Evolutionary conservation across 1,140 invertebrate genomes (phyloP), one percentile per base, ranked within the genome.

Genomic region (Contarinia nasturtii): DNA sequence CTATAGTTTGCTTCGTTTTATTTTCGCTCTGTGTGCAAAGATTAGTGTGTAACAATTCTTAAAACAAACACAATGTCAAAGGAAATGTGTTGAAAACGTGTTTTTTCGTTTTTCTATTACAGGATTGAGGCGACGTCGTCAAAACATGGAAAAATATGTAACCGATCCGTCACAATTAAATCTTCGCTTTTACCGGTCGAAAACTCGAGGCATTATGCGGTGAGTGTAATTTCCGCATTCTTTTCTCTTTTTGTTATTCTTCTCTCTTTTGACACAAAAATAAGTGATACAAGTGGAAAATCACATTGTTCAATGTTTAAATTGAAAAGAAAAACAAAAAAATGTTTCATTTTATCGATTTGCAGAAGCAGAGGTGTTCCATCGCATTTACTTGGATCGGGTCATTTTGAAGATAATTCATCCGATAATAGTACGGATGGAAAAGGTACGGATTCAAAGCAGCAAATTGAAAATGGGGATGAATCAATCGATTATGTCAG

Each of bases 121-220:
- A 0, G 74, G 74, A 11, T 67, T 73, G 27, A 64, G 82, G n/a
- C 68, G 80, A 8, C 69, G 81, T n/a, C 67, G 82, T 14, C 71
- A 76, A 49, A 71, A 72, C 14, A 67, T 68, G 42, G 80, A 83
- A 49, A 84, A 85, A 58, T 84, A 84, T 60, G 77, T 81, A 1
- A 74, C 75, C 4, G 80, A 85, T 61, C 73, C 75, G 37, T 72
- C 75, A 20, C 79, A 85, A 57, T 64, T 83, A 48, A 79, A 80
- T 55, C 64, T 85, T 44, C 66, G 79, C 34, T 85, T 84, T 65
- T 73, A 76, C 56, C 68, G 80, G 48, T 75, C 80, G 15, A 65
- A 72, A 51, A 53, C 58, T 18, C 63, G 73, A 17, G 50, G 51
- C 8, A 52, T 53, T 12, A 61, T 51, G 47, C 51, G 60, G 60